These are phyloP conservation scores for Lepus americanus DNA, from an alignment of 2,113 vertebrate species.

Conservation along the genomic window DNA sequence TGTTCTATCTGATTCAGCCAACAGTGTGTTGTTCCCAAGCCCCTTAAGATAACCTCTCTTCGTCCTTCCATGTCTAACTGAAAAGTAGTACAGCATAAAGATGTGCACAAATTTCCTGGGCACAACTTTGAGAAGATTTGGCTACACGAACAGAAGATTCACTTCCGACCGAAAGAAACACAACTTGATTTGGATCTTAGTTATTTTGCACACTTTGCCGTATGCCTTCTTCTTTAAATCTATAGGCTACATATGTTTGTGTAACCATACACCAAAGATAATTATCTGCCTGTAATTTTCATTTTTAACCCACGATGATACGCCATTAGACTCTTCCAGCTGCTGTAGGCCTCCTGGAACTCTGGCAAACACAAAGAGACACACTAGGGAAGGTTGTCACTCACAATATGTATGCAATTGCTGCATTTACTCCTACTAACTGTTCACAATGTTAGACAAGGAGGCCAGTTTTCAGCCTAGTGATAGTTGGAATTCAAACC, in stretches of 20 bases:
- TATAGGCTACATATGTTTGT: conserved; percentile 70
- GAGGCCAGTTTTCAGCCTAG: conserved; percentile 27
- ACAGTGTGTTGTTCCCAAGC: background rate
- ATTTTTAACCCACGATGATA: conserved; percentile 75
- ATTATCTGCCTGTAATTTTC: conserved; percentile 76
- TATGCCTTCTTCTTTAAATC: conserved; percentile 7
- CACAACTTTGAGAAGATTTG: conserved; percentile 26
- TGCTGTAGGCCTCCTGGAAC: background rate
- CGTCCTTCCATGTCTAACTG: background rate
- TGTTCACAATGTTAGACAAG: conserved; percentile 6
- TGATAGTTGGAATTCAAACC: conserved; percentile 46
- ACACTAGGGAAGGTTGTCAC: background rate
- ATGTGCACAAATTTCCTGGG: conserved; percentile 36
- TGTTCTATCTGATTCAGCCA: conserved; percentile 30
- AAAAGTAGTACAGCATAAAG: conserved; percentile 41
- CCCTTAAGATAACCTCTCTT: background rate
- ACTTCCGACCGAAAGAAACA: conserved; percentile 55
- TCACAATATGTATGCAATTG: background rate
- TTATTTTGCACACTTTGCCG: conserved; percentile 55
- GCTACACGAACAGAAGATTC: conserved; percentile 15
- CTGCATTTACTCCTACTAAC: conserved; percentile 50
- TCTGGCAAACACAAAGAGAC: conserved; percentile 36
- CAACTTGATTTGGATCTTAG: conserved; percentile 70
- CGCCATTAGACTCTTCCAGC: background rate
- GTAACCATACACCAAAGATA: conserved; percentile 76